A percentile compares a stretch with the other conserved stretches of the same genome.
phyloP scores from a whole-genome alignment of 2,113 vertebrate species.

The Marmota monax region DNA sequence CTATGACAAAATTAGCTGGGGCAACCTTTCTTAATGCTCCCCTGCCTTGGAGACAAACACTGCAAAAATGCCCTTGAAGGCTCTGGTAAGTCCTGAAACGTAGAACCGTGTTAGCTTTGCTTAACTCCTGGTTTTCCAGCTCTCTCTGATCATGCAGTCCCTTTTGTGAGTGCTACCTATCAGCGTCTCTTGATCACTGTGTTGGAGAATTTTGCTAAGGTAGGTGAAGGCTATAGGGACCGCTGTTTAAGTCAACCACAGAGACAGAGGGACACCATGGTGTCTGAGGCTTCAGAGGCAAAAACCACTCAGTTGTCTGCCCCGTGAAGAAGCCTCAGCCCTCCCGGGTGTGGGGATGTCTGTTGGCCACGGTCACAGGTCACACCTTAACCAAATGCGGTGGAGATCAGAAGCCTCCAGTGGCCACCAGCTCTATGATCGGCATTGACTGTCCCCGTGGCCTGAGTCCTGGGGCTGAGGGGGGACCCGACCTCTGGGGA shows the following conservation, averaged over 20 bases:
- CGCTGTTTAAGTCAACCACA: background rate
- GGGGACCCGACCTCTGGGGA: background rate
- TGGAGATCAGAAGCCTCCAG: background rate
- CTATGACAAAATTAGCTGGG: background rate
- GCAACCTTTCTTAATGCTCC: background rate
- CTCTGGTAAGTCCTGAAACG: background rate
- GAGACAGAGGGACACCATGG: background rate
- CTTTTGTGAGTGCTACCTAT: background rate
- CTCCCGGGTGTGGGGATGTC: background rate
- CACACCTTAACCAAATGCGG: background rate
- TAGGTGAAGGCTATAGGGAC: background rate
- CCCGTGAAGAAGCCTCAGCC: background rate
- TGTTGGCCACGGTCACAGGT: background rate
- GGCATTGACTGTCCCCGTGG: background rate
- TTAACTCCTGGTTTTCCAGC: background rate
- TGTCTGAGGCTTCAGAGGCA: background rate
- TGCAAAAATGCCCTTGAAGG: background rate
- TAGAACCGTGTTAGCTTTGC: background rate
- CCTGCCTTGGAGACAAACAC: background rate
- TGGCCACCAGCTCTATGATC: rapidly evolving
- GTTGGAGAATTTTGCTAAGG: background rate
- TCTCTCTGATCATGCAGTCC: rapidly evolving
- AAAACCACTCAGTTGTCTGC: background rate
- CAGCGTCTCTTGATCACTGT: background rate
- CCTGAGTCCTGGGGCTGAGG: background rate